Evolutionary conservation across 2,888 invertebrate species (phyloP), one percentile per base, ranked within the genome.

Genomic region (Nebria salina): DNA sequence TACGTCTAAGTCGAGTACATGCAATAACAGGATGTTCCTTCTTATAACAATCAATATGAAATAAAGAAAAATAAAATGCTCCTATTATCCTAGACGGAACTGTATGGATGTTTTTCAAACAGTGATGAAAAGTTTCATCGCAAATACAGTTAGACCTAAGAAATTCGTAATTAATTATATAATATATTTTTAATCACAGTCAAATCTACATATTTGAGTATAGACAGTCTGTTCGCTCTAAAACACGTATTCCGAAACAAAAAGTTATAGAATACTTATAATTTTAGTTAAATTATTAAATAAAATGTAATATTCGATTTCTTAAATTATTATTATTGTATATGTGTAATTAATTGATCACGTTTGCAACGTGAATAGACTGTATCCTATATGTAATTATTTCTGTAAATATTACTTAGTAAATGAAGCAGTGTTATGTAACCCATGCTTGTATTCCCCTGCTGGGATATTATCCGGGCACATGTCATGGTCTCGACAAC

Each of bases 1-100:
- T 88, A 41, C 86, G 86, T 75, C 90, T 90, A 72, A 87, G 86
- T 83, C 88, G 87, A 6, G 86, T 85, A 82, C 92, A 92, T 76
- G 87, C 88, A 83, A 90, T 89, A 68, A 91, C 90, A 0, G 92
- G 92, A 84, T 90, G 91, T 0, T 92, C 90, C 78, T 91, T 88
- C 13, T 91, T 89, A 88, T 94, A 95, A 87, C 95, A 95, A 86
- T 94, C 92, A 0, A 94, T 94, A 0, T 92, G 91, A 68, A 95
- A 89, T 83, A 95, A 89, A 85, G 94, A 94, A 89, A 95, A 95
- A 89, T 94, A 95, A 0, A 94, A 93, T 41, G 91, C 89, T 0
- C 94, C 94, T 72, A 94, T 92, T 86, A 92, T 91, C 0, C 89
- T 88, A 0, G 93, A 90, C 2, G 93, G 88, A 76, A 91, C 82